A percentile compares a stretch with the other conserved stretches of the same genome.
These are phyloP conservation scores for Selenia dentaria DNA, from an alignment of 2,888 invertebrate species.

Conservation along the genomic window DNA sequence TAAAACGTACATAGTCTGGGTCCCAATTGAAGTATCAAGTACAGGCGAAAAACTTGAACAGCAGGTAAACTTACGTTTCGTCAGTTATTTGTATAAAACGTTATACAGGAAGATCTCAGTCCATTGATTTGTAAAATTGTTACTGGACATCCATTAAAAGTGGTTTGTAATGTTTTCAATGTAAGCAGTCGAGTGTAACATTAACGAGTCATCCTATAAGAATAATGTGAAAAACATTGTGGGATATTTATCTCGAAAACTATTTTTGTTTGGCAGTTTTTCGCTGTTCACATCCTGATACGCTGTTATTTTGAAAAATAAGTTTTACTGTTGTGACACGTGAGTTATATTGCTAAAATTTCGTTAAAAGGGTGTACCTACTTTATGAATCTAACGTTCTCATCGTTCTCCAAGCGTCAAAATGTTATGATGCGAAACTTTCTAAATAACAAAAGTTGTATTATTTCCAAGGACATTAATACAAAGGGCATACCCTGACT, in stretches of 20 bases:
- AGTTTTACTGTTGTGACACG: not conserved
- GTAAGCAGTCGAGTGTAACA: conserved; percentile 46
- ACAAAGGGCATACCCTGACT: no score
- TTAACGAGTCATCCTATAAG: conserved; percentile 48
- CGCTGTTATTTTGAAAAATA: conserved; percentile 22
- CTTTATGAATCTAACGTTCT: no score
- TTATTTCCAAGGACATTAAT: conserved; percentile 47
- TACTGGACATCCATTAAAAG: no score
- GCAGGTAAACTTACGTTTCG: no score
- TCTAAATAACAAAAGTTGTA: no score
- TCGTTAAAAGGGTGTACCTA: conserved; percentile 28
- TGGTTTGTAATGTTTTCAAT: conserved; percentile 36
- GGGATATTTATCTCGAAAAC: conserved; percentile 24
- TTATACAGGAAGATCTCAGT: no score
- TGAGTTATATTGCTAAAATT: not conserved
- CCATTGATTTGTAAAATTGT: no score
- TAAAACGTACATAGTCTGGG: no score
- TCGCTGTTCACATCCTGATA: conserved; percentile 26
- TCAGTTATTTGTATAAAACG: no score
- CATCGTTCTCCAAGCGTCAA: no score
- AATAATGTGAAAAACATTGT: conserved; percentile 48
- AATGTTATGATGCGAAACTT: no score
- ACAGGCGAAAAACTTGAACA: no score
- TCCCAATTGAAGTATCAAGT: not conserved
- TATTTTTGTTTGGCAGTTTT: conserved; percentile 33